phyloP scores from a whole-genome alignment of 2,797 vertebrate species.

The Margarornis squamiger region DNA sequence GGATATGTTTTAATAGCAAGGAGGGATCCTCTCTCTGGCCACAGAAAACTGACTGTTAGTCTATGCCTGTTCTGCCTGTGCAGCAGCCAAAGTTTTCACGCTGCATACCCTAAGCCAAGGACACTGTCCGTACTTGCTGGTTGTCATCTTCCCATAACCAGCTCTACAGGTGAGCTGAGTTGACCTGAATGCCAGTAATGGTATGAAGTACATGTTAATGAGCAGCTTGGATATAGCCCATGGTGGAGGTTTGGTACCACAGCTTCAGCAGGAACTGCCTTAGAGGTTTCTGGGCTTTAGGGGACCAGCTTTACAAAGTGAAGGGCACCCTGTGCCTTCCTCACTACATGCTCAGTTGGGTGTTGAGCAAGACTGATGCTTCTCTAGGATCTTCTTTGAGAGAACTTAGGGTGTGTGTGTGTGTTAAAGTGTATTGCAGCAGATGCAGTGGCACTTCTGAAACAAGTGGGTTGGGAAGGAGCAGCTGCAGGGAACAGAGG shows the following conservation, averaged over 20 bases:
- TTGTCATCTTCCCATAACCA: neutral
- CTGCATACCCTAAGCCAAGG: neutral
- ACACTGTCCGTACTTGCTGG: neutral
- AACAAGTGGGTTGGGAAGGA: neutral
- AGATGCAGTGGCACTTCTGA: neutral
- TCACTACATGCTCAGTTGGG: rapidly evolving
- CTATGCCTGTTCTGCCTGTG: neutral
- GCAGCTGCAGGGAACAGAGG: neutral
- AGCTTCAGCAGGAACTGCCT: neutral
- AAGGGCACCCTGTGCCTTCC: neutral
- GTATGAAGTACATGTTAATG: neutral
- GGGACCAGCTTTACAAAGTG: neutral
- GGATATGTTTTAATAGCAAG: neutral
- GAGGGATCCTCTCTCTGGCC: neutral
- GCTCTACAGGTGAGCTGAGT: neutral
- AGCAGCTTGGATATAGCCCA: neutral
- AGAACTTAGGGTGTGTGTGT: rapidly evolving
- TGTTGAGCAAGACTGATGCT: neutral
- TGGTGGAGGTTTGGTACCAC: neutral
- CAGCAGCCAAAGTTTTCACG: neutral
- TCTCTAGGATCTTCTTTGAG: neutral
- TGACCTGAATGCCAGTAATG: neutral
- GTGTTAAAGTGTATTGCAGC: neutral
- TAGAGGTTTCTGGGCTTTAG: neutral
- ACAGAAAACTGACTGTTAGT: neutral